Base-by-base conservation (phyloP, 1,140 invertebrate genomes). In the Zophobas morio region DNA sequence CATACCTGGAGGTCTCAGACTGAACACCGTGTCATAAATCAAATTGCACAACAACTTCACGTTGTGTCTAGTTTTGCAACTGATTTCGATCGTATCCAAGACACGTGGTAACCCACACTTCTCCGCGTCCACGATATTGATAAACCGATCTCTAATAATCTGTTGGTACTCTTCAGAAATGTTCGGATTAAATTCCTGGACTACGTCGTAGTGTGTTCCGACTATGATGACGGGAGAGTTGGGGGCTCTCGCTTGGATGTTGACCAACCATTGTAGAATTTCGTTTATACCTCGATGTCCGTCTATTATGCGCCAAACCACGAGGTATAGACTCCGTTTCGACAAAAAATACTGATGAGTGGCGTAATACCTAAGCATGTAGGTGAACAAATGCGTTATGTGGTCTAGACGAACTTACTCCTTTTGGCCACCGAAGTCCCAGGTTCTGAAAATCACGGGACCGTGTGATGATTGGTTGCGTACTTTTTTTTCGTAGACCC, bases 261-360 rank as follows among this genome's bases (percentile, higher is more conserved):
- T 98, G 0, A 97, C 93, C 0, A 99, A 89, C 98, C 98, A 99
- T 80, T 98, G 94, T 56, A 97, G 89, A 75, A 99, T 95, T 82
- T 95, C 95, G 6, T 94, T 92, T 1, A 99, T 91, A 0, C 97
- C 98, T 83, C 92, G 92, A 78, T 97, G 93, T 0, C 98, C 98
- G 84, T 99, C 97, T 0, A 93, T 94, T 6, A 99, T 95, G 77
- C 94, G 93, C 98, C 98, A 99, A 0, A 98, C 91, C 1, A 99
- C 98, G 6, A 99, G 88, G 84, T 99, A 99, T 0, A 99, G 87
- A 76, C 98, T 98, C 40, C 98, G 89, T 79, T 97, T 96, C 0
- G 97, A 98, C 6, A 99, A 88, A 85, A 99, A 99, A 86, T 99
- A 99, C 83, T 99, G 97, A 89, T 99, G 98, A 0, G 98, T 99